Percentiles rank a stretch among this genome's conserved stretches.
These are phyloP conservation scores for Scolopax rusticola DNA, from an alignment of 2,797 vertebrate species.

Conservation along the genomic window DNA sequence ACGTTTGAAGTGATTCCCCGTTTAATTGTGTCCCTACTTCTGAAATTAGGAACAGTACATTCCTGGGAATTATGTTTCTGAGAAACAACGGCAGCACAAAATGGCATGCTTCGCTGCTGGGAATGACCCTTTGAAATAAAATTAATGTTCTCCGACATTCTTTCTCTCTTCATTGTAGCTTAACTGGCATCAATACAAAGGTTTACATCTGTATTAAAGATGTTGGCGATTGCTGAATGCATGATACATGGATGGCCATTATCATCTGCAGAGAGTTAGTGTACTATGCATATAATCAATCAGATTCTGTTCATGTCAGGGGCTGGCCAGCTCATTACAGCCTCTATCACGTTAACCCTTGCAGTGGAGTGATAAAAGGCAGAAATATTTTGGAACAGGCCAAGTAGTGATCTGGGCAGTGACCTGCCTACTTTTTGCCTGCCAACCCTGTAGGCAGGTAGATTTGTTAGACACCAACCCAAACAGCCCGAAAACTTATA, in stretches of 20 bases:
- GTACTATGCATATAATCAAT: constrained; percentile 78
- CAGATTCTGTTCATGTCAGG: constrained; percentile 79
- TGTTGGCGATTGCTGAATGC: constrained; percentile 81
- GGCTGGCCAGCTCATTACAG: constrained; percentile 70
- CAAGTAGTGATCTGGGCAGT: background rate
- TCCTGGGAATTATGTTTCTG: constrained; percentile 46
- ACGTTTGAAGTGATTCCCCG: background rate
- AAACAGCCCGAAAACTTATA: background rate
- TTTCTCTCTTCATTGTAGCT: constrained; percentile 75
- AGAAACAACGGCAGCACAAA: constrained; percentile 34
- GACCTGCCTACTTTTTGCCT: background rate
- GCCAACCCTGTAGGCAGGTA: background rate
- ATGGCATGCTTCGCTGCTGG: constrained; percentile 62
- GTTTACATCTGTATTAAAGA: constrained; percentile 85
- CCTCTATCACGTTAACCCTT: constrained; percentile 69
- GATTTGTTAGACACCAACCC: background rate
- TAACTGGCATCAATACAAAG: constrained; percentile 78
- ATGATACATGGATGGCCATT: constrained; percentile 76
- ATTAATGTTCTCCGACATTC: constrained; percentile 76
- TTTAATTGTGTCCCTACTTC: constrained; percentile 39
- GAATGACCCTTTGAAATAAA: constrained; percentile 78
- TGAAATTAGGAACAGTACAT: constrained; percentile 30
- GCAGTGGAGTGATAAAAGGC: constrained; percentile 64
- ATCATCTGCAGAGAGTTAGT: constrained; percentile 83
- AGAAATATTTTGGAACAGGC: constrained; percentile 13